Evolutionary conservation across 2,797 vertebrate species (phyloP).

Genomic region (Ciconia nigra): DNA sequence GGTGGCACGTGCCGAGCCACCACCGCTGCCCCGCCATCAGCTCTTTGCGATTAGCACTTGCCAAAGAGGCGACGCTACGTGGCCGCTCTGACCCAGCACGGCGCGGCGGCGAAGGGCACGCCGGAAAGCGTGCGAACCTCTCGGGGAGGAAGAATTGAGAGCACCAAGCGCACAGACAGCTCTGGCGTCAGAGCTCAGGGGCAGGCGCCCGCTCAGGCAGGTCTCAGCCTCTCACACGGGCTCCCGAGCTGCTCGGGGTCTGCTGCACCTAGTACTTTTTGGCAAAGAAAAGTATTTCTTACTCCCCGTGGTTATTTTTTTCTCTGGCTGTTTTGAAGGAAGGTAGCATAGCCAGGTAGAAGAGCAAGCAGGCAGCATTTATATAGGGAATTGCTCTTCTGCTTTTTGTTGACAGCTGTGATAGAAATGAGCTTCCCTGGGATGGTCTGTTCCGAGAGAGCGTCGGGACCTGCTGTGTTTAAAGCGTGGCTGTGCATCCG

Average conservation of each 20-base stretch:
- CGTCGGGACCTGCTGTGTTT: no score
- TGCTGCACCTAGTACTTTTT: background rate
- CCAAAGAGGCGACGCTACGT: background rate
- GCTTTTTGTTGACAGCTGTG: background rate
- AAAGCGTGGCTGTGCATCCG: background rate
- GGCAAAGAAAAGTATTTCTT: background rate
- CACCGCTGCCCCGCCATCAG: background rate
- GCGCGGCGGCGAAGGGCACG: background rate
- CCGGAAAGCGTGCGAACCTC: accelerated
- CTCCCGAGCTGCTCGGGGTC: background rate
- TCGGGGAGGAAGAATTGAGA: background rate
- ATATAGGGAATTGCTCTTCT: background rate
- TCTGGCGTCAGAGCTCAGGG: background rate
- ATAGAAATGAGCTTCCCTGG: background rate
- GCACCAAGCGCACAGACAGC: background rate
- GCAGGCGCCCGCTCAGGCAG: background rate
- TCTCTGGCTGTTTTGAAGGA: background rate
- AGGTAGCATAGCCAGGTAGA: background rate
- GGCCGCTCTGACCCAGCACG: background rate
- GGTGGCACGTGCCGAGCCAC: background rate
- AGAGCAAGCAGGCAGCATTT: background rate
- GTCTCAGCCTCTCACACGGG: background rate
- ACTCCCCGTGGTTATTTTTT: background rate
- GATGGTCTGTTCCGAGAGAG: background rate
- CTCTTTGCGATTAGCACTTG: background rate